A percentile compares a stretch with the other conserved stretches of the same genome.
phyloP scores from a whole-genome alignment of 2,113 vertebrate genomes.

The Haplochromis vanheusdeni region DNA sequence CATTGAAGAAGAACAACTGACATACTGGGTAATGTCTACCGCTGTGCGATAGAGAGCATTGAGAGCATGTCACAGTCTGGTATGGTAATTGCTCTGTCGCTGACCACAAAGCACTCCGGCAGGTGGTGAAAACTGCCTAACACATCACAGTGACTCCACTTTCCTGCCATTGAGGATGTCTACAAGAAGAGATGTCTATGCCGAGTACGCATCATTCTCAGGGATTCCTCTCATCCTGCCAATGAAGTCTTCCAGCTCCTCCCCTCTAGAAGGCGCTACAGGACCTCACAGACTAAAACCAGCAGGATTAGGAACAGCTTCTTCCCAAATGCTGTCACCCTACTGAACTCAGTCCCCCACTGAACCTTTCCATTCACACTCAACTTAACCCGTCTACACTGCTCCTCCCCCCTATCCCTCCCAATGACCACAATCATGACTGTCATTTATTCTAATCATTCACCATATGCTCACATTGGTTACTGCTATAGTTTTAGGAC shows the following conservation, averaged over 20 bases:
- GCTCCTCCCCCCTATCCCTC: background rate
- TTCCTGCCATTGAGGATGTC: background rate
- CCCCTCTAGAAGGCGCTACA: background rate
- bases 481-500: background rate
- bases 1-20: background rate
- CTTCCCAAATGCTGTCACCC: background rate
- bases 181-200: background rate
- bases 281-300: background rate
- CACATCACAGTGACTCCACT: background rate
- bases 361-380: background rate
- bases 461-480: background rate
- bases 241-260: background rate
- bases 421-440: background rate
- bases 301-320: background rate
- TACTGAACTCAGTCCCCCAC: background rate
- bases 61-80: background rate
- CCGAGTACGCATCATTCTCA: background rate
- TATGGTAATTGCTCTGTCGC: background rate
- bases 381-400: background rate
- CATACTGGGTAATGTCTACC: background rate
- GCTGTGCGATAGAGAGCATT: background rate
- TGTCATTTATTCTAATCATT: background rate
- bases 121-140: background rate
- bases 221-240: background rate
- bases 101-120: background rate